A percentile compares a stretch with the other conserved stretches of the same genome.
Evolutionary conservation across 2,888 invertebrate genomes (phyloP).

Genomic region (Graphium colonna): DNA sequence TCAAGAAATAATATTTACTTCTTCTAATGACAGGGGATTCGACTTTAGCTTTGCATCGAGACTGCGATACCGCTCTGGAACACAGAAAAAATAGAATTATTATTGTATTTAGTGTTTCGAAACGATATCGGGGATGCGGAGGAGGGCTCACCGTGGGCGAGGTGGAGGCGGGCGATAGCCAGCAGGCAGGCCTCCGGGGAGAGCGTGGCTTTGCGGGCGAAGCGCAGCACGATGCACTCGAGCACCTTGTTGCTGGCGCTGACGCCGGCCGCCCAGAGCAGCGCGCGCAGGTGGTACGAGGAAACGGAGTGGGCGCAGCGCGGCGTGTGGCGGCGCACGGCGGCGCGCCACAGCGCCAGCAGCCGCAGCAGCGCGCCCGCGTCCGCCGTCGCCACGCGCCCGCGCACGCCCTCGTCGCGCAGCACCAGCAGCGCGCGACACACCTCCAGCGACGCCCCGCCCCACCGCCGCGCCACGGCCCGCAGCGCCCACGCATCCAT

Average conservation of each 20-base stretch:
- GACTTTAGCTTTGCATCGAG: constrained; percentile 86
- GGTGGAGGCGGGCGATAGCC: constrained; percentile 41
- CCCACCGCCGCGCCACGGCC: constrained; percentile 62
- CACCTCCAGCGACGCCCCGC: constrained; percentile 80
- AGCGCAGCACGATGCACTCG: constrained; percentile 84
- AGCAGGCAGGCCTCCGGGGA: constrained; percentile 24
- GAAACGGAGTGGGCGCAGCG: constrained; percentile 27
- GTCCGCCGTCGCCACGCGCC: constrained; percentile 80
- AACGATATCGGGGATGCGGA: too few species aligned
- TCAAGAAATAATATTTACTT: constrained; percentile 64
- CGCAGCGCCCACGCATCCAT: constrained; percentile 34
- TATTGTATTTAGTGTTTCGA: too few species aligned
- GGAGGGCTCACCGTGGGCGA: constrained; percentile 49
- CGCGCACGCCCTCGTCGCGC: constrained; percentile 83
- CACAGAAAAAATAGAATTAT: constrained; percentile 18
- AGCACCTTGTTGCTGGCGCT: constrained; percentile 87
- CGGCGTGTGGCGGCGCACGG: constrained; percentile 24
- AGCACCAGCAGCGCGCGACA: constrained; percentile 85
- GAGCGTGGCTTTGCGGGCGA: constrained; percentile 64
- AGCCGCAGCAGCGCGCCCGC: constrained; percentile 82
- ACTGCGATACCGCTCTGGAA: constrained; percentile 84
- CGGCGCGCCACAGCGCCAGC: constrained; percentile 55
- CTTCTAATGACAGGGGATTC: constrained; percentile 85
- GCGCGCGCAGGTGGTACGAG: constrained; percentile 80
- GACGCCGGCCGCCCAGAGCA: constrained; percentile 82